Evolutionary conservation across 2,888 invertebrate genomes (phyloP).

Genomic region (Lepidocyrtoides sp.): DNA sequence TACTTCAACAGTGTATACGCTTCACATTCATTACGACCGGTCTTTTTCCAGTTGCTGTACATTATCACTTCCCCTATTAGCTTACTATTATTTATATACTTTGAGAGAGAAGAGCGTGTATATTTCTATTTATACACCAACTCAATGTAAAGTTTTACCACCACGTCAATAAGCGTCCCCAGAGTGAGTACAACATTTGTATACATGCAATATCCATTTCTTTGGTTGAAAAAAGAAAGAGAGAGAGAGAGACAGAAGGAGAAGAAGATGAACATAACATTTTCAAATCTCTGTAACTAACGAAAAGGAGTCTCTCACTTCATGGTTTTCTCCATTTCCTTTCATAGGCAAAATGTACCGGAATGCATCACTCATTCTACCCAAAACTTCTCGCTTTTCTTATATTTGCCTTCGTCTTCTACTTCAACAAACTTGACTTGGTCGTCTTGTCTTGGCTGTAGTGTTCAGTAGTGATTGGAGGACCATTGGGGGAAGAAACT

Average conservation of each 20-base stretch:
- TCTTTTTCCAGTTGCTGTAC: slow-evolving; percentile 7
- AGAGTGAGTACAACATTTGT: slow-evolving; percentile 2
- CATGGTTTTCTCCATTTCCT: slow-evolving; percentile 43
- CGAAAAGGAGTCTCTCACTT: slow-evolving; percentile 9
- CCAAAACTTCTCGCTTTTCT: slow-evolving; percentile 54
- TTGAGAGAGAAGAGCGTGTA: no score
- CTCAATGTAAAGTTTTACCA: background rate
- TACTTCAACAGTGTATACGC: background rate
- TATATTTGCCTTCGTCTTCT: no score
- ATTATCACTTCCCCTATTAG: slow-evolving; percentile 26
- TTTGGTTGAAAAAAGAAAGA: background rate
- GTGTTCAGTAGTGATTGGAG: slow-evolving; percentile 52
- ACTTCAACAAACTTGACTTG: slow-evolving; percentile 30
- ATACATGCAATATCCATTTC: slow-evolving; percentile 7
- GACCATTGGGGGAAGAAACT: slow-evolving; percentile 44
- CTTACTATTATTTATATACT: background rate
- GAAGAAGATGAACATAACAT: background rate
- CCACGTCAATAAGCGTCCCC: slow-evolving; percentile 48
- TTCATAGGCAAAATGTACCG: slow-evolving; percentile 60
- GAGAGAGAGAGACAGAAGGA: background rate
- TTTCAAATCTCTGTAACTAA: slow-evolving; percentile 36
- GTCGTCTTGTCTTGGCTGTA: slow-evolving; percentile 5
- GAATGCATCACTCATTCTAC: slow-evolving; percentile 75
- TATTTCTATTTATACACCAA: background rate
- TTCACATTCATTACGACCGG: slow-evolving; percentile 17